Percentiles rank a stretch among this genome's conserved stretches.
phyloP scores from a whole-genome alignment of 2,888 invertebrate species.

The Cephus sareptanus region DNA sequence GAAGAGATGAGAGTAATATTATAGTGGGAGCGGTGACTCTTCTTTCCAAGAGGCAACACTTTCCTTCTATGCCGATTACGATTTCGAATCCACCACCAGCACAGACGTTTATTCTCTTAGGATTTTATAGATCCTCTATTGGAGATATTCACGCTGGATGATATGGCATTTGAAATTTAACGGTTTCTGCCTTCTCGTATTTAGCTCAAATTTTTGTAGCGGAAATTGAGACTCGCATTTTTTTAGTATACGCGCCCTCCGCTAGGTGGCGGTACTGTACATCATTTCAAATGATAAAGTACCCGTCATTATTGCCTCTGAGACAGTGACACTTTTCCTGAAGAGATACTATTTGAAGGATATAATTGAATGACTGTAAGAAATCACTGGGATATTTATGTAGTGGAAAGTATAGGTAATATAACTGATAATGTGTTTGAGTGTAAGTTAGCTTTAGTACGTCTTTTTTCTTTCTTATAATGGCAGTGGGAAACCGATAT shows the following conservation, averaged over 20 bases:
- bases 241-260: not conserved
- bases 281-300: not conserved
- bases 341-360: not conserved
- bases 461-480: not conserved
- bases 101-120: not conserved
- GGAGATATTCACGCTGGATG: not conserved
- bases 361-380: not conserved
- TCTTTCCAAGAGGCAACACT: slow-evolving; percentile 23
- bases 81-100: slow-evolving; percentile 9
- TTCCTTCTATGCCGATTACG: slow-evolving; percentile 29
- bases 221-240: not conserved
- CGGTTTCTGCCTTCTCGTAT: not conserved
- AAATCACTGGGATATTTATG: not conserved
- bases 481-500: not conserved
- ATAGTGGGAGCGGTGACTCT: slow-evolving; percentile 1
- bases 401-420: not conserved
- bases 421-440: not conserved
- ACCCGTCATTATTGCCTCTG: not conserved
- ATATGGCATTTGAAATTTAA: not conserved
- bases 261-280: not conserved
- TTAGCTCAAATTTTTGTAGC: not conserved
- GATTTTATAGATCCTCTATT: not conserved
- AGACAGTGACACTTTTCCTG: not conserved
- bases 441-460: not conserved
- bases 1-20: not conserved